phyloP scores from a whole-genome alignment of 1,140 invertebrate species.

The Zaprionus africanus region DNA sequence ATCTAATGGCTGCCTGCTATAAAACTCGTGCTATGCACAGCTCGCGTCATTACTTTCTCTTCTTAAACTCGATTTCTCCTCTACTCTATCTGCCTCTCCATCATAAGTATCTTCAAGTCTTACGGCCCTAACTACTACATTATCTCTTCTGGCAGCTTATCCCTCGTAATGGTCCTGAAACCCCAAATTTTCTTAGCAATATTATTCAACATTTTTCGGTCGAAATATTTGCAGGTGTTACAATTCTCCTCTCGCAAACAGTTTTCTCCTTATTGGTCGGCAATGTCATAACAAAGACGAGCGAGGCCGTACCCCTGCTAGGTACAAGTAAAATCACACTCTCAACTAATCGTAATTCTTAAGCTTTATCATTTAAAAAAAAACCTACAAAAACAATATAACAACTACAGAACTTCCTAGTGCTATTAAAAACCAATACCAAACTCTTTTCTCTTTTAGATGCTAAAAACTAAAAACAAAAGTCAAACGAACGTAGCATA shows the following conservation, averaged over 20 bases:
- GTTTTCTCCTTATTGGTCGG: constrained; percentile 99
- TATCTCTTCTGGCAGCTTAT: constrained; percentile 15
- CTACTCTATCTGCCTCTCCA: not conserved
- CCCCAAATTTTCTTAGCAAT: not conserved
- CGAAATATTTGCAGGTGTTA: constrained; percentile 93
- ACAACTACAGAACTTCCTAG: constrained; percentile 59
- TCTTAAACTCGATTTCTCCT: not conserved
- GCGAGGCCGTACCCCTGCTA: constrained; percentile 98
- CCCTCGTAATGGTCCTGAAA: not conserved
- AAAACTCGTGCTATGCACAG: constrained; percentile 3
- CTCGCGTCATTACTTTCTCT: constrained; percentile 9
- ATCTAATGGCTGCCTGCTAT: not conserved
- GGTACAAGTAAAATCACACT: constrained; percentile 86
- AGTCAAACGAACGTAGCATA: constrained; percentile 69
- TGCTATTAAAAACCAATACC: constrained; percentile 48
- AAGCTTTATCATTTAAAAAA: constrained; percentile 63
- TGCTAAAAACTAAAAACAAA: constrained; percentile 50
- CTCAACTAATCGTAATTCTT: constrained; percentile 49
- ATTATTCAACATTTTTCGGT: constrained; percentile 43
- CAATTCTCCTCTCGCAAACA: constrained; percentile 99
- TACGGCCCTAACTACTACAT: not conserved
- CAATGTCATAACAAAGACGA: constrained; percentile 98
- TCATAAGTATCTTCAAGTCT: not conserved
- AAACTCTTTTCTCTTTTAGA: constrained; percentile 73
- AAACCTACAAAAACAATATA: constrained; percentile 36